These are phyloP conservation scores for Brachirus orientalis DNA, from an alignment of 2,113 vertebrate species.

Conservation along the genomic window DNA sequence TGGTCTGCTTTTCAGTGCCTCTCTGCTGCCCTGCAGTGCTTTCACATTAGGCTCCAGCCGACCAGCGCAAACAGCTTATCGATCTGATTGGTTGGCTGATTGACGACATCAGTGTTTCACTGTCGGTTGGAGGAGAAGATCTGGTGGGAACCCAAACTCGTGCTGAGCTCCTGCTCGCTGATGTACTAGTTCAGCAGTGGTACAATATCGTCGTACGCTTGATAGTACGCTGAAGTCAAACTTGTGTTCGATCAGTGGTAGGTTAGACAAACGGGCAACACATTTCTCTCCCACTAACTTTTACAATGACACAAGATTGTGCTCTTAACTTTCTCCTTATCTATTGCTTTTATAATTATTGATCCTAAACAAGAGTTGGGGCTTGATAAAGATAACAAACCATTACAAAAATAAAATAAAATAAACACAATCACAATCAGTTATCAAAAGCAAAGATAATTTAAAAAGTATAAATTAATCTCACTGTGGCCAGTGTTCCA, in stretches of 20 bases:
- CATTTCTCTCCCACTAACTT: conserved; percentile 80
- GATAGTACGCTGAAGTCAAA: conserved; percentile 45
- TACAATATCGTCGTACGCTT: conserved; percentile 13
- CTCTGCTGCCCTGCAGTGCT: conserved; percentile 77
- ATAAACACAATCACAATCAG: conserved; percentile 49
- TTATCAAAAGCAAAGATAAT: conserved; percentile 69
- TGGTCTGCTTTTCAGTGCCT: conserved; percentile 69
- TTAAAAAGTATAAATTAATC: conserved; percentile 78
- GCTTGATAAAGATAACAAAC: conserved; percentile 41
- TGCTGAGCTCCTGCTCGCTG: conserved; percentile 44
- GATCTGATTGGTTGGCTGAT: conserved; percentile 25
- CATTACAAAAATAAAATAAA: conserved; percentile 8
- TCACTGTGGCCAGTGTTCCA: conserved; percentile 65
- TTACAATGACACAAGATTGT: conserved; percentile 84
- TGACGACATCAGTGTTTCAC: conserved; percentile 26
- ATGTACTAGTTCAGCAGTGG: conserved; percentile 28
- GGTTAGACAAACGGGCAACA: conserved; percentile 79
- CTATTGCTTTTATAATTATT: conserved; percentile 94
- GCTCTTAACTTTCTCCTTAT: conserved; percentile 87
- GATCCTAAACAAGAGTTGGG: conserved; percentile 74
- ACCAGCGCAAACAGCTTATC: too few relatives aligned
- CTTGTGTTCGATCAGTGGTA: conserved; percentile 46
- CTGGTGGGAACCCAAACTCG: conserved; percentile 39
- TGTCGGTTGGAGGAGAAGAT: conserved; percentile 41
- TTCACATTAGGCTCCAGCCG: conserved; percentile 45